A percentile compares a stretch with the other conserved stretches of the same genome.
Conservation (phyloP, 2,888 invertebrate genomes). For the Drosophila mulleri region DNA sequence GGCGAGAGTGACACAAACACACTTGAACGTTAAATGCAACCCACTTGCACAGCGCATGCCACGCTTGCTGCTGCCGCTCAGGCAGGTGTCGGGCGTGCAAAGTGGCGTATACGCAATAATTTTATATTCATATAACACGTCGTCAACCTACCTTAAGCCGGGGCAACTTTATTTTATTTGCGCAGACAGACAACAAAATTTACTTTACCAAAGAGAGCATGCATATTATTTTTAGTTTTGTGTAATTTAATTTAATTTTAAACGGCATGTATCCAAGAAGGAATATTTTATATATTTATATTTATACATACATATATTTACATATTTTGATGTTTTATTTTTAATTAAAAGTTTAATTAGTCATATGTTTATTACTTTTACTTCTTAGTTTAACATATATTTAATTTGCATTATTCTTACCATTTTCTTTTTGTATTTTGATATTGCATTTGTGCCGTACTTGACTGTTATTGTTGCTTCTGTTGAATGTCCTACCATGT, state of each 20-base stretch:
- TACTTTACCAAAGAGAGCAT: not conserved
- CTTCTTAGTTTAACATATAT: not conserved
- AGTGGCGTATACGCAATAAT: slow-evolving; percentile 62
- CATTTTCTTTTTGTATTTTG: slow-evolving; percentile 34
- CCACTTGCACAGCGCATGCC: slow-evolving; percentile 18
- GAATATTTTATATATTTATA: no score
- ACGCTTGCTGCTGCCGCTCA: not conserved
- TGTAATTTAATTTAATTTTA: not conserved
- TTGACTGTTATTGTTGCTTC: slow-evolving; percentile 48
- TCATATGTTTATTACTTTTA: not conserved
- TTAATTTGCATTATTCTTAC: slow-evolving; percentile 33
- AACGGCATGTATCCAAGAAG: not conserved
- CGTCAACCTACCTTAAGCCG: not conserved
- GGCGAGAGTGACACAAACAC: slow-evolving; percentile 67
- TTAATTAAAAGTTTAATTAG: not conserved
- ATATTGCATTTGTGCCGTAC: slow-evolving; percentile 45
- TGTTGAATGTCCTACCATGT: slow-evolving; percentile 49
- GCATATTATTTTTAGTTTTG: not conserved
- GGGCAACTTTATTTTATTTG: not conserved
- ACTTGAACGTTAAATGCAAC: slow-evolving; percentile 76
- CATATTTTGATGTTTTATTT: no score
- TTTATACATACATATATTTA: no score
- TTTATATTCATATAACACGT: slow-evolving; percentile 26
- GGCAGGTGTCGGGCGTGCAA: slow-evolving; percentile 56
- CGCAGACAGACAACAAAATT: not conserved